phyloP scores from a whole-genome alignment of 2,888 invertebrate genomes.

The Cerastis rubricosa region DNA sequence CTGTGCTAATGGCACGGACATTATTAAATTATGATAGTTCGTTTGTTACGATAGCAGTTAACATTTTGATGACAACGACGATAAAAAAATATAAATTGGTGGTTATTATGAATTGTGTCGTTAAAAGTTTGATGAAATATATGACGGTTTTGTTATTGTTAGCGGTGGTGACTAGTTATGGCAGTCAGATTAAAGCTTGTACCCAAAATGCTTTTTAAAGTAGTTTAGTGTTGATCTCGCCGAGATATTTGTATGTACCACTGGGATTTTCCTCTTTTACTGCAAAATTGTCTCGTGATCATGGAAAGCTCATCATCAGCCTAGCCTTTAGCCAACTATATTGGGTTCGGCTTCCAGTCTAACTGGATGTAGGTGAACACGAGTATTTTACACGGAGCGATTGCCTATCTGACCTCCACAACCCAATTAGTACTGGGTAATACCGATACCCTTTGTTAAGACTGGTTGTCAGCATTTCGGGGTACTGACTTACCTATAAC shows the following conservation, averaged over 20 bases:
- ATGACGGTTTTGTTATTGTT: conserved; percentile 28
- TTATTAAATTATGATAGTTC: conserved; percentile 82
- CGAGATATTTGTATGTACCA: no score
- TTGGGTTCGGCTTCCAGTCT: no score
- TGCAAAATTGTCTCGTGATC: not conserved
- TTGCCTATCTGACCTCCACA: no score
- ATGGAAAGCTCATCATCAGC: not conserved
- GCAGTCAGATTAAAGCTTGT: not conserved
- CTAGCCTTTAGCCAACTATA: no score
- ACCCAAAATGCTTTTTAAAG: not conserved
- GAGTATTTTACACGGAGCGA: no score
- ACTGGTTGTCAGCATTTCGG: no score
- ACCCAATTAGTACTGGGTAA: no score
- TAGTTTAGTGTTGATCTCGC: not conserved
- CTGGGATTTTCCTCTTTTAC: not conserved
- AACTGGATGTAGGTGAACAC: no score
- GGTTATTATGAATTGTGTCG: conserved; percentile 57
- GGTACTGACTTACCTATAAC: no score
- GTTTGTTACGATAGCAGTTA: conserved; percentile 74
- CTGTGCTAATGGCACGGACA: conserved; percentile 81
- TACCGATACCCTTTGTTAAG: no score
- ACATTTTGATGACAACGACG: conserved; percentile 61
- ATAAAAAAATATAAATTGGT: conserved; percentile 62
- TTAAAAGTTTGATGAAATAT: conserved; percentile 50
- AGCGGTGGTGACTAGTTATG: conserved; percentile 14